Base-by-base conservation (phyloP, 1,140 invertebrate species). In the Lineus longissimus region DNA sequence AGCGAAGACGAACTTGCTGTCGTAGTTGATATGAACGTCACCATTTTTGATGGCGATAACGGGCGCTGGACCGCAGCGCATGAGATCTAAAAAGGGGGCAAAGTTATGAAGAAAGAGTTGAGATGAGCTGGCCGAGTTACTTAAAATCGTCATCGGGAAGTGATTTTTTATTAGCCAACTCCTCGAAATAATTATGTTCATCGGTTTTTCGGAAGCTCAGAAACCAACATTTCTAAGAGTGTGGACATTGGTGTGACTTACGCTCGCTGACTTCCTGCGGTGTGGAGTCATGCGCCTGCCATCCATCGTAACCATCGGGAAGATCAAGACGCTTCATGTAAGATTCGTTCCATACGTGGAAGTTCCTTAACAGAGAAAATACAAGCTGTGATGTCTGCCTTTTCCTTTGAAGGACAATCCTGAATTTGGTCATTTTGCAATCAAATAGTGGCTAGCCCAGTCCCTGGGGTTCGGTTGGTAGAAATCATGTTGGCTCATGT, bases 311-410 rank as follows among this genome's bases (percentile, higher is more conserved):
- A 19, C 87, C 83, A 0, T 79, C 67, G 0, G 87, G 87, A 40
- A 95, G 78, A 79, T 96, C 93, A 2, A 88, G 86, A 25, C 93
- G 82, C 55, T 87, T 86, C 89, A 94, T 93, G 92, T 92, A 95
- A 0, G 91, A 89, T 36, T 95, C 93, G 79, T 92, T 91, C 93
- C 93, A 96, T 6, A 94, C 92, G 72, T 95, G 94, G 76, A 93
- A 95, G 72, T 94, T 95, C 90, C 47, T 51, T 36, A n/a, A n/a
- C 4, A 51, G 9, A 19, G 47, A 51, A 51, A 51, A 51, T n/a
- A 51, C n/a, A 51, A 23, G 19, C 6, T 9, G 4, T 15, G 4
- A 36, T 15, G 33, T 15, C 33, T 15, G 33, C 33, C 33, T 15
- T 36, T 36, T 36, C 33, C 33, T 15, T 15, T 7, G 15, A 36